Evolutionary conservation across 2,797 vertebrate genomes (phyloP).

Genomic region (Hylomyscus alleni): DNA sequence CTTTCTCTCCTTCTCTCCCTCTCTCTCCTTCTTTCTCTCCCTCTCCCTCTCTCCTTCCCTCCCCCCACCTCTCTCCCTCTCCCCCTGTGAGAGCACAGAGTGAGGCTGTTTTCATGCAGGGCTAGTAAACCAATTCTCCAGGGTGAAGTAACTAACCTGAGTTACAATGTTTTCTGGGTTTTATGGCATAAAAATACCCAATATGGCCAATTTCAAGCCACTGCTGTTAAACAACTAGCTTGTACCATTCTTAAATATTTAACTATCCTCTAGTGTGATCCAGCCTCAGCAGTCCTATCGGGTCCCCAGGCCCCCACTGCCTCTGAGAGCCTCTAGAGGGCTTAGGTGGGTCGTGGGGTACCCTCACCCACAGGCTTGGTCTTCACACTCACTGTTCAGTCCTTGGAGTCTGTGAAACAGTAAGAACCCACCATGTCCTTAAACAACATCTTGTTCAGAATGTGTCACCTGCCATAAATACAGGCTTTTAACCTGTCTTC

Average conservation of each 20-base stretch:
- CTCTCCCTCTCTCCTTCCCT: neutral
- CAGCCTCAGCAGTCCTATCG: neutral
- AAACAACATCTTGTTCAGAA: constrained; percentile 82
- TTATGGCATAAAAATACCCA: neutral
- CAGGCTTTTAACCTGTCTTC: constrained; percentile 81
- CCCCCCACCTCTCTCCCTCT: neutral
- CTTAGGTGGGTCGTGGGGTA: neutral
- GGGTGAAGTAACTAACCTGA: neutral
- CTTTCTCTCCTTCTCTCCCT: neutral
- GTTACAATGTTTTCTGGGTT: neutral
- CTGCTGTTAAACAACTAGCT: neutral
- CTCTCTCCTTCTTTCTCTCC: neutral
- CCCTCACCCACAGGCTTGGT: neutral
- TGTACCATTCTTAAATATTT: neutral
- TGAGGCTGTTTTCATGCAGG: neutral
- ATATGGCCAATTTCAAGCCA: neutral
- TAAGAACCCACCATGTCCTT: constrained; percentile 66
- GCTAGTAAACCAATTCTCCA: neutral
- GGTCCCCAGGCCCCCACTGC: neutral
- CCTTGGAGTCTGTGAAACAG: constrained; percentile 64
- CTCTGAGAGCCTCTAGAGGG: neutral
- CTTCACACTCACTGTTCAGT: neutral
- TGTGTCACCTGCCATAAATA: constrained; percentile 81
- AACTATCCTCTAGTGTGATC: neutral
- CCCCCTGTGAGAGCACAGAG: neutral